phyloP scores from a whole-genome alignment of 2,888 invertebrate species.

The Xiphydria camelus region DNA sequence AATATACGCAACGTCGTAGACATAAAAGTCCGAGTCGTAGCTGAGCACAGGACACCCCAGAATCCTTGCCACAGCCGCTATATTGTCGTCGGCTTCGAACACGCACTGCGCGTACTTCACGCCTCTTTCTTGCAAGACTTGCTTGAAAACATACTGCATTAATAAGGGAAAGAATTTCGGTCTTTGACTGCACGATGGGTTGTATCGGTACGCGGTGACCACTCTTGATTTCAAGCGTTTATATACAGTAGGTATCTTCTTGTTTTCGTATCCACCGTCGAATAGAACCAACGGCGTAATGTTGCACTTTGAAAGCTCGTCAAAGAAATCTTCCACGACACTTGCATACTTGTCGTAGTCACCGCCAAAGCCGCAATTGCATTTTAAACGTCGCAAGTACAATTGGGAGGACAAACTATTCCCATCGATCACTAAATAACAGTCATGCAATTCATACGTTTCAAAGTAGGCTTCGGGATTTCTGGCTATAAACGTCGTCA shows the following conservation, averaged over 20 bases:
- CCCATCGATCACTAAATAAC: slow-evolving; percentile 78
- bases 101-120: slow-evolving; percentile 74
- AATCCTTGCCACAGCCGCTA: slow-evolving; percentile 78
- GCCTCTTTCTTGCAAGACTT: slow-evolving; percentile 68
- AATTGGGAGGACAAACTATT: slow-evolving; percentile 74
- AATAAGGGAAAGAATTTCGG: slow-evolving; percentile 75
- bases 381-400: slow-evolving; percentile 66
- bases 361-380: slow-evolving; percentile 78
- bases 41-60: slow-evolving; percentile 86
- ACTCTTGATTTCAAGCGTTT: slow-evolving; percentile 66
- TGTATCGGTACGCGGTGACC: slow-evolving; percentile 56
- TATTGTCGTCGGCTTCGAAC: slow-evolving; percentile 89
- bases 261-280: slow-evolving; percentile 77
- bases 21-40: slow-evolving; percentile 92
- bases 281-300: slow-evolving; percentile 75
- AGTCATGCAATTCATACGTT: slow-evolving; percentile 67
- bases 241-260: slow-evolving; percentile 71
- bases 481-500: slow-evolving; percentile 77
- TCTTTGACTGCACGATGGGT: slow-evolving; percentile 63
- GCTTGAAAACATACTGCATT: slow-evolving; percentile 73
- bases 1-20: slow-evolving; percentile 82
- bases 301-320: slow-evolving; percentile 70
- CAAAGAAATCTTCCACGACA: slow-evolving; percentile 69
- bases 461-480: slow-evolving; percentile 69
- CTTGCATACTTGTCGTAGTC: slow-evolving; percentile 81